Base-by-base conservation (phyloP, 1,140 invertebrate species). In the Calliopsis andreniformis region DNA sequence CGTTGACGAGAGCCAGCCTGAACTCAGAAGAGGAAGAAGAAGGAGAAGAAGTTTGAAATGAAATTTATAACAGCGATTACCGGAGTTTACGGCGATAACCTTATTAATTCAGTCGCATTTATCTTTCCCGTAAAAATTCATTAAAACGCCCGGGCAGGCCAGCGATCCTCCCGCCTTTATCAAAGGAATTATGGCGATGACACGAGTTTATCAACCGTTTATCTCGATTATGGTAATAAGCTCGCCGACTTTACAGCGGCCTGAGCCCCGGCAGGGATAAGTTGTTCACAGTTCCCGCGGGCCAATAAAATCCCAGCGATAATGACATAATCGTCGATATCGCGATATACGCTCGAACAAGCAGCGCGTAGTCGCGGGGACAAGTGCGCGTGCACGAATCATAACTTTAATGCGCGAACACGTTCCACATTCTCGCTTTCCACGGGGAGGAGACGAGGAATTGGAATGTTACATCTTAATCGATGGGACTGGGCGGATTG, bases 151-250 rank as follows among this genome's bases (percentile, higher is more conserved):
- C n/a, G 20, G 47, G 23, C 28, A 8, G 8, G 23, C 2, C 20
- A n/a, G 12, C 61, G 35, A 64, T 64, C 61, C 39, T 12, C 18
- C 39, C 49, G 66, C 39, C 51, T 75, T 75, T 67, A 75, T 75
- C 63, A 75, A 75, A 45, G 62, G 51, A 75, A 75, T 75, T 75
- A 75, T 28, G 51, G 30, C 71, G 71, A 67, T 47, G 71, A 75
- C 71, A 75, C 42, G 62, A 35, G 42, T 45, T 76, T 82, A 81
- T 81, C 80, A 43, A 58, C 45, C 63, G 62, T 82, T 82, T 78
- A 82, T 82, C 68, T 82, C 63, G 68, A 63, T 47, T 66, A 69
- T 61, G 80, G 68, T 79, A 78, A 77, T 82, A 78, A 82, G 68
- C 64, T 45, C 73, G 73, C 14, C 68, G 53, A 72, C 68, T 78